Conservation (phyloP, 2,113 vertebrate species). For the Leuciscus idus region DNA sequence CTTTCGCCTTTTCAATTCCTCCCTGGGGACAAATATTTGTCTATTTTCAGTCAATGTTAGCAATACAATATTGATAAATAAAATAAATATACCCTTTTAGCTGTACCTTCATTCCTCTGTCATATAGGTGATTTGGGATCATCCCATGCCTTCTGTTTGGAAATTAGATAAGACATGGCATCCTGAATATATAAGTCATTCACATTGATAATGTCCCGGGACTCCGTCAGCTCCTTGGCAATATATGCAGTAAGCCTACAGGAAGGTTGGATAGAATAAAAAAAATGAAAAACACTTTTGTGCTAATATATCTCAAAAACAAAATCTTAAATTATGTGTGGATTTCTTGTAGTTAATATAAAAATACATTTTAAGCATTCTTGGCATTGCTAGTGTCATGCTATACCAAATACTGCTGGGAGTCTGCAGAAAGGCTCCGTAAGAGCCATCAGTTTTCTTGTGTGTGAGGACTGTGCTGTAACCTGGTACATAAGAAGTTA, state of each 20-base stretch:
- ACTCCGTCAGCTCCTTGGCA: slow-evolving; percentile 59
- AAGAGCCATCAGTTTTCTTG: slow-evolving; percentile 75
- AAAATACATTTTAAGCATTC: neutral
- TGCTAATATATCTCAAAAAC: neutral
- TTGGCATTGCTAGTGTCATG: neutral
- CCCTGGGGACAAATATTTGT: slow-evolving; percentile 60
- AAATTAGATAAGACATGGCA: slow-evolving; percentile 62
- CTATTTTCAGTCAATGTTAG: neutral
- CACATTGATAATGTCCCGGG: slow-evolving; percentile 47
- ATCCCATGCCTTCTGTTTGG: slow-evolving; percentile 60
- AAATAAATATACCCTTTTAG: neutral
- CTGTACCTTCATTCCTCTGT: slow-evolving; percentile 58
- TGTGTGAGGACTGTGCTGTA: slow-evolving; percentile 72
- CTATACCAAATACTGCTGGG: slow-evolving; percentile 77
- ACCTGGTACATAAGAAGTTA: slow-evolving; percentile 62
- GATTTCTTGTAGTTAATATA: neutral
- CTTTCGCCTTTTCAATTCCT: slow-evolving; percentile 62
- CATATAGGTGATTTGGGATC: slow-evolving; percentile 57
- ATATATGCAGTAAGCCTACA: slow-evolving; percentile 64
- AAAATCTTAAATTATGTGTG: neutral
- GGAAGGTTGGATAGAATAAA: neutral
- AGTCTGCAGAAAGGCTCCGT: slow-evolving; percentile 70
- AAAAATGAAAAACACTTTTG: too few relatives aligned
- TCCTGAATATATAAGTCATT: slow-evolving; percentile 51
- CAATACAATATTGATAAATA: neutral